These are phyloP conservation scores for Electrona antarctica DNA, from an alignment of 2,113 vertebrate species.

Conservation along the genomic window DNA sequence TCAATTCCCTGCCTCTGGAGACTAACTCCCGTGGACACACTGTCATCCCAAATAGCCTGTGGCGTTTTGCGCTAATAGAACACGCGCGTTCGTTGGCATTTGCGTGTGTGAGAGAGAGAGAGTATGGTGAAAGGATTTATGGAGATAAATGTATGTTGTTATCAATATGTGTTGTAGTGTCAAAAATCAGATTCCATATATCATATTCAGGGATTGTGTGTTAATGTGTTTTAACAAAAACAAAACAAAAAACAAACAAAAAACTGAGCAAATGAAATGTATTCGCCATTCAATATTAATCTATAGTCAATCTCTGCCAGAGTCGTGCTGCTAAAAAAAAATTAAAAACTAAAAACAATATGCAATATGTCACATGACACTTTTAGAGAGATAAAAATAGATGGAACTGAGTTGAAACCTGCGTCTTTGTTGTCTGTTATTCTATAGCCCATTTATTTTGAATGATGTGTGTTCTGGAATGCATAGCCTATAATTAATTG, in stretches of 20 bases:
- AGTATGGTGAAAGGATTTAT: constrained; percentile 68
- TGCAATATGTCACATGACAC: constrained; percentile 77
- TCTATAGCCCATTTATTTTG: constrained; percentile 54
- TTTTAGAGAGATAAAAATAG: constrained; percentile 45
- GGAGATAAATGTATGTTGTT: constrained; percentile 68
- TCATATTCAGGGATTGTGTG: constrained; percentile 80
- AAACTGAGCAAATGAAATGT: constrained; percentile 36
- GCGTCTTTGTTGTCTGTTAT: constrained; percentile 53
- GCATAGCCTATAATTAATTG: constrained; percentile 62
- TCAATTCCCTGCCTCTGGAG: constrained; percentile 36
- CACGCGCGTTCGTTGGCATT: constrained; percentile 15
- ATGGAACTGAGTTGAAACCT: constrained; percentile 47
- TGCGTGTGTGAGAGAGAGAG: constrained; percentile 10
- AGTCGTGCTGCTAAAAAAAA: constrained; percentile 73
- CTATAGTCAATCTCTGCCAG: constrained; percentile 66
- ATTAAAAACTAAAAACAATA: constrained; percentile 60
- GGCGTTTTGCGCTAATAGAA: constrained; percentile 46
- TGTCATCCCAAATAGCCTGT: constrained; percentile 41
- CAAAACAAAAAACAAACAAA: constrained; percentile 3
- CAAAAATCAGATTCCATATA: constrained; percentile 64
- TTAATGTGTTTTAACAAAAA: constrained; percentile 54
- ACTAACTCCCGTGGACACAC: constrained; percentile 29
- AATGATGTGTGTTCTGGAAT: constrained; percentile 73
- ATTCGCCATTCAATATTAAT: constrained; percentile 43
- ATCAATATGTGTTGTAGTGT: constrained; percentile 77